Conservation (phyloP, 2,888 invertebrate species). For the Amphipoea oculea region DNA sequence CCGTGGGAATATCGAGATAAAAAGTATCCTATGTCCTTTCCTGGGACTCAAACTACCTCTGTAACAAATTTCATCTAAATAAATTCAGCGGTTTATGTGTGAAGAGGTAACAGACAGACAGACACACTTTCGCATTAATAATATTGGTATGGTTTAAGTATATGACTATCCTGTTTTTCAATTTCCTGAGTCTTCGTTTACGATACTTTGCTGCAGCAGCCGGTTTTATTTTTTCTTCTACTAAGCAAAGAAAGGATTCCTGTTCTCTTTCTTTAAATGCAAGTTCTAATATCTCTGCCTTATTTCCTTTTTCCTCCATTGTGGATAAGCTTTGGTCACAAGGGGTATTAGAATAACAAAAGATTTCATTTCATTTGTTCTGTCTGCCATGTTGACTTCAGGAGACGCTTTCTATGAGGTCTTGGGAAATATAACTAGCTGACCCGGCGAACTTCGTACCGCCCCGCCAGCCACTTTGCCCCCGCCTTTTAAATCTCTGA, state of each 20-base stretch:
- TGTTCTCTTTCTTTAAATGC: neutral
- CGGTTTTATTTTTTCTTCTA: neutral
- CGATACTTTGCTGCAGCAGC: neutral
- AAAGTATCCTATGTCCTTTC: too few relatives aligned
- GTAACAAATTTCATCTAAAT: too few relatives aligned
- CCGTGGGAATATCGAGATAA: too few relatives aligned
- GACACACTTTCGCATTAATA: too few relatives aligned
- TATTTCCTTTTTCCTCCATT: neutral
- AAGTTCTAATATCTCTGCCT: neutral
- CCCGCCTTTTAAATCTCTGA: too few relatives aligned
- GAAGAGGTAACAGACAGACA: too few relatives aligned
- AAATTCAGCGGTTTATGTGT: too few relatives aligned
- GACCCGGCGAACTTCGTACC: too few relatives aligned
- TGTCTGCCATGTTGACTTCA: neutral
- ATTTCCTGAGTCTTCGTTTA: neutral
- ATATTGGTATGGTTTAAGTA: too few relatives aligned
- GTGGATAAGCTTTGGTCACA: neutral
- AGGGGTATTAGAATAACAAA: conserved; percentile 31
- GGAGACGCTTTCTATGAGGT: neutral
- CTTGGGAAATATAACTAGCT: neutral
- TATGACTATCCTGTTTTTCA: neutral
- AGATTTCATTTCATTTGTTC: conserved; percentile 20
- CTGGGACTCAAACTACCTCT: too few relatives aligned
- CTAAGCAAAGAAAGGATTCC: neutral
- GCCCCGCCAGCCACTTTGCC: too few relatives aligned